These are phyloP conservation scores for Pogoniulus pusillus DNA, from an alignment of 2,797 vertebrate genomes.

Conservation along the genomic window DNA sequence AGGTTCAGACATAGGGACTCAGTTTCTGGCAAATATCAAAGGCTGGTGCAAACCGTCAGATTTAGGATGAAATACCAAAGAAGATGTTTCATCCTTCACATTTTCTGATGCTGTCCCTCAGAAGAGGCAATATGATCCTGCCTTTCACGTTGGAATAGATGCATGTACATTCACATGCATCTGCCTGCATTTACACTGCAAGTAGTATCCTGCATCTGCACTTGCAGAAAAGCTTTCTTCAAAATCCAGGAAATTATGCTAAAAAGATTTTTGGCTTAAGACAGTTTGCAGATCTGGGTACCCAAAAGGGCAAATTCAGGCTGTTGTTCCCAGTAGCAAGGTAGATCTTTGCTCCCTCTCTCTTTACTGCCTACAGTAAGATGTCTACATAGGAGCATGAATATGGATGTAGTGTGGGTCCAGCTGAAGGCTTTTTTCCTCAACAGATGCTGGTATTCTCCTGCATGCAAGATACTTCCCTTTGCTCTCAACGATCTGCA, in stretches of 20 bases:
- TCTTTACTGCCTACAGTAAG: neutral
- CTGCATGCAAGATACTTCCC: neutral
- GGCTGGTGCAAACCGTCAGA: neutral
- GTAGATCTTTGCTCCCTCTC: neutral
- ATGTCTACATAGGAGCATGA: neutral
- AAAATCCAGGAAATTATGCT: neutral
- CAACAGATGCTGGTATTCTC: neutral
- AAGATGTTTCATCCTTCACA: neutral
- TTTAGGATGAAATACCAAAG: neutral
- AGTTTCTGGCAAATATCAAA: neutral
- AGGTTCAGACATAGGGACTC: neutral
- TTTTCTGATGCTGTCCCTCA: neutral
- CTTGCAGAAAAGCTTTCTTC: neutral
- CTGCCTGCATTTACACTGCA: fast-evolving
- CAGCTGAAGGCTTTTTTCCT: neutral
- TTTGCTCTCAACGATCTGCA: neutral
- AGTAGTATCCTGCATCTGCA: neutral
- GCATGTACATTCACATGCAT: neutral
- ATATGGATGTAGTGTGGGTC: neutral
- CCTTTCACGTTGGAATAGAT: neutral
- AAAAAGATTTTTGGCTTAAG: neutral
- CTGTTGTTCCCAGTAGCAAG: neutral
- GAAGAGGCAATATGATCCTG: fast-evolving
- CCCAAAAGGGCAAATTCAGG: neutral
- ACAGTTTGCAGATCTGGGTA: neutral